A percentile compares a stretch with the other conserved stretches of the same genome.
Conservation (phyloP, 30 jellyfish, hydroid and myxozoan genomes). For the Cassiopea xamachana region DNA sequence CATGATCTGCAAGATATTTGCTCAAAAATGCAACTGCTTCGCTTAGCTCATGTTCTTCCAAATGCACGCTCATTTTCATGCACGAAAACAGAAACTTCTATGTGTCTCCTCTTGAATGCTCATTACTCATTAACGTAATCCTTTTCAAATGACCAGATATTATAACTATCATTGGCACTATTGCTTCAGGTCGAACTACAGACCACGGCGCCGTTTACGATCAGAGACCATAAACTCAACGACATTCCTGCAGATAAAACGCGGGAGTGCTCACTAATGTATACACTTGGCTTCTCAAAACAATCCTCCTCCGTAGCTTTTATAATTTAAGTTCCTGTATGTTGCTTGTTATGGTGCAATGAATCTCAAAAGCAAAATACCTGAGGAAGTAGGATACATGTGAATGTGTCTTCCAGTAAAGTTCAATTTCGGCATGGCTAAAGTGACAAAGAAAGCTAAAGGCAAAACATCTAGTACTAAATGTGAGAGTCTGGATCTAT, state of each 20-base stretch:
- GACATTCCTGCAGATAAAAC: slow-evolving; percentile 4
- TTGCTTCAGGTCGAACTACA: background rate
- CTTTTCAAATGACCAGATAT: background rate
- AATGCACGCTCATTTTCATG: slow-evolving; percentile 40
- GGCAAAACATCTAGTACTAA: background rate
- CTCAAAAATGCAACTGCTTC: slow-evolving; percentile 37
- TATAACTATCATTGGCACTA: background rate
- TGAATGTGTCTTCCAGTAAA: background rate
- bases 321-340: background rate
- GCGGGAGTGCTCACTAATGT: background rate
- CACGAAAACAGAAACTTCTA: slow-evolving; percentile 1
- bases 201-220: slow-evolving; percentile 14
- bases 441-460: background rate
- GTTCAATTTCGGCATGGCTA: background rate
- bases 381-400: too few species aligned
- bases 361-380: background rate
- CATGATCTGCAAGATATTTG: slow-evolving; percentile 58
- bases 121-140: background rate
- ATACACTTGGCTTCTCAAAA: background rate
- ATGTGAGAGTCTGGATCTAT: slow-evolving; percentile 27
- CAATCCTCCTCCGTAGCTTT: too few species aligned
- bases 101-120: background rate
- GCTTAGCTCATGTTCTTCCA: slow-evolving; percentile 42
- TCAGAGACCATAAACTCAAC: background rate
- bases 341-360: background rate